Evolutionary conservation across 2,113 vertebrate genomes (phyloP).

Genomic region (Carettochelys insculpta): DNA sequence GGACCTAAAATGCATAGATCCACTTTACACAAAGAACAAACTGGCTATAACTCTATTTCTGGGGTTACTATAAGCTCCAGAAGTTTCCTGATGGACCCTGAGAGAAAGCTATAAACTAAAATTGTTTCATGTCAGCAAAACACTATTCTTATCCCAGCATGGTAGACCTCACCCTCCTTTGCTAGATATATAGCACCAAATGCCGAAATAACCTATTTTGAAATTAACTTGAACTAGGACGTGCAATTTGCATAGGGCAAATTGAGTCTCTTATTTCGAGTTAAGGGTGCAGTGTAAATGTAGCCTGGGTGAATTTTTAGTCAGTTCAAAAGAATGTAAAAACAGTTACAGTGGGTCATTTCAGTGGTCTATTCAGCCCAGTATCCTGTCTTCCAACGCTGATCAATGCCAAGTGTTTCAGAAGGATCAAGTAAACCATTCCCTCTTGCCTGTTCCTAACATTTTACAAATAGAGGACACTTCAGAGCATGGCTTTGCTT

Average conservation of each 20-base stretch:
- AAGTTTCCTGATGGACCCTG: not conserved
- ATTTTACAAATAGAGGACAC: too few relatives aligned
- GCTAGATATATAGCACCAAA: not conserved
- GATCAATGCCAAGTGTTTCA: too few relatives aligned
- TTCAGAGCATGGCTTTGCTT: too few relatives aligned
- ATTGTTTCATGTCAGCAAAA: not conserved
- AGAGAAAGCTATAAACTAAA: constrained; percentile 15
- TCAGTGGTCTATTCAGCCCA: too few relatives aligned
- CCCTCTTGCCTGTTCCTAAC: too few relatives aligned
- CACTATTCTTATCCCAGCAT: not conserved
- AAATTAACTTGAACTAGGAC: not conserved
- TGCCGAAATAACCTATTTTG: too few relatives aligned
- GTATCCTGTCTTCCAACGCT: too few relatives aligned
- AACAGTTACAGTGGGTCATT: too few relatives aligned
- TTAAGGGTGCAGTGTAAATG: too few relatives aligned
- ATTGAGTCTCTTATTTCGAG: too few relatives aligned
- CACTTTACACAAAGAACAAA: not conserved
- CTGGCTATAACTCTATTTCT: not conserved
- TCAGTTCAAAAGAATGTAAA: not conserved
- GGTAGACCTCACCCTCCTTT: not conserved
- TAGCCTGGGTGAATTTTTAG: not conserved
- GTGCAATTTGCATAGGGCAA: too few relatives aligned
- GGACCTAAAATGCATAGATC: not conserved
- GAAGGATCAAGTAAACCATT: too few relatives aligned
- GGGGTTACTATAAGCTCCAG: not conserved